Evolutionary conservation across 1,140 invertebrate species (phyloP).

Genomic region (Drosophila virilis): DNA sequence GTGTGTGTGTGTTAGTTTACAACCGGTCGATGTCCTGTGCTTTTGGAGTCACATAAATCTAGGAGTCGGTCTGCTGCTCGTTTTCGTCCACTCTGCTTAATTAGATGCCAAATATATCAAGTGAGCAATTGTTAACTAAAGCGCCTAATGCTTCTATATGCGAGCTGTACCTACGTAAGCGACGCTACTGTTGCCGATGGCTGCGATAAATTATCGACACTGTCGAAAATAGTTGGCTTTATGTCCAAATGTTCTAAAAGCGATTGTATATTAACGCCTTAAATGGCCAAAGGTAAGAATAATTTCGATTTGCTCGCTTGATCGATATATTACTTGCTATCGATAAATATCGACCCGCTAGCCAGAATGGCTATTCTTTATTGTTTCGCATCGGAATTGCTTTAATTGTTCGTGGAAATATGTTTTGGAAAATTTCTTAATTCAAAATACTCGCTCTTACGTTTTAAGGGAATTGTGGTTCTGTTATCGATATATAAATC

Average conservation of each 20-base stretch:
- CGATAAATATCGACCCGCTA: too few relatives aligned
- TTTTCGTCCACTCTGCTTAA: not conserved
- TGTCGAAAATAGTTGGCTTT: not conserved
- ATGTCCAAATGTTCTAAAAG: not conserved
- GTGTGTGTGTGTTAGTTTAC: constrained; percentile 47
- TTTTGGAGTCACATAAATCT: constrained; percentile 37
- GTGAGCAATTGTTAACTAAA: not conserved
- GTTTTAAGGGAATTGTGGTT: not conserved
- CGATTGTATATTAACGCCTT: too few relatives aligned
- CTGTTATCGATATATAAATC: not conserved
- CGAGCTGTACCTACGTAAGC: not conserved
- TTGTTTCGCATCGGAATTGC: too few relatives aligned
- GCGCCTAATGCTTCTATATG: not conserved
- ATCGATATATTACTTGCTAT: too few relatives aligned
- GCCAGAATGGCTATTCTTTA: too few relatives aligned
- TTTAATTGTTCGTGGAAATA: too few relatives aligned
- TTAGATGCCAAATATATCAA: not conserved
- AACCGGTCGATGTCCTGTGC: constrained; percentile 57
- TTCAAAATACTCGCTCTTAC: not conserved
- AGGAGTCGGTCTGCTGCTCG: constrained; percentile 26
- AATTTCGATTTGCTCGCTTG: too few relatives aligned
- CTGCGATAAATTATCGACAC: constrained; percentile 10
- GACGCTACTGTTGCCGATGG: not conserved
- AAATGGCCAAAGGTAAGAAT: too few relatives aligned
- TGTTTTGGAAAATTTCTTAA: too few relatives aligned